Evolutionary conservation across 2,888 invertebrate species (phyloP).

Genomic region (Campoletis raptor): DNA sequence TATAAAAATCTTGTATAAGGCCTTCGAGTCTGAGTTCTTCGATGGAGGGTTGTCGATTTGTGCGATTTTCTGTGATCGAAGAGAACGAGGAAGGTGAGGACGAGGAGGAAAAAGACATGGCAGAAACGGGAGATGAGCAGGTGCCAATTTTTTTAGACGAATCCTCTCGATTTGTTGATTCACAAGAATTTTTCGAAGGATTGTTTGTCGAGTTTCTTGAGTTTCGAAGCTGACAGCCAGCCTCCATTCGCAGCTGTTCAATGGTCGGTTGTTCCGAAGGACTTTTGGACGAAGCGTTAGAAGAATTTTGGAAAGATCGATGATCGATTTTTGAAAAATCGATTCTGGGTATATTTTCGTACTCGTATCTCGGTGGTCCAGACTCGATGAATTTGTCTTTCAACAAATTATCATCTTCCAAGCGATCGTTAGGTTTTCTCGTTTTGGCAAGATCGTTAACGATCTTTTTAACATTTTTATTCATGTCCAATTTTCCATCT

Average conservation of each 20-base stretch:
- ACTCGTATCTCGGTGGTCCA: constrained; percentile 80
- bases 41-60: constrained; percentile 67
- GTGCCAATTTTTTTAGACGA: constrained; percentile 61
- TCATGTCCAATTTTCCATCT: constrained; percentile 80
- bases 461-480: constrained; percentile 79
- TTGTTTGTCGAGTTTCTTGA: constrained; percentile 71
- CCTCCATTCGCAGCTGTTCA: constrained; percentile 81
- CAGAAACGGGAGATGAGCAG: constrained; percentile 51
- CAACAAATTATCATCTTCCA: constrained; percentile 27
- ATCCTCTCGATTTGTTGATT: constrained; percentile 68
- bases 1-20: constrained; percentile 81
- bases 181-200: constrained; percentile 69
- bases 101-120: constrained; percentile 40
- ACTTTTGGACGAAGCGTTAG: constrained; percentile 17
- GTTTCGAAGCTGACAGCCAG: constrained; percentile 79
- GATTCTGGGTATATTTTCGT: constrained; percentile 83
- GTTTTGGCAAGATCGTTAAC: constrained; percentile 62
- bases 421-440: constrained; percentile 56
- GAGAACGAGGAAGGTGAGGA: constrained; percentile 62
- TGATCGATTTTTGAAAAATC: constrained; percentile 81
- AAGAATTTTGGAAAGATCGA: constrained; percentile 53
- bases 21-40: constrained; percentile 78
- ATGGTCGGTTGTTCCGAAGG: constrained; percentile 77
- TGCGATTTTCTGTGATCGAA: constrained; percentile 63
- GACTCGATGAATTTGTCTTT: constrained; percentile 57